Evolutionary conservation across 2,888 invertebrate genomes (phyloP).

Genomic region (Trachelus troglodyta): DNA sequence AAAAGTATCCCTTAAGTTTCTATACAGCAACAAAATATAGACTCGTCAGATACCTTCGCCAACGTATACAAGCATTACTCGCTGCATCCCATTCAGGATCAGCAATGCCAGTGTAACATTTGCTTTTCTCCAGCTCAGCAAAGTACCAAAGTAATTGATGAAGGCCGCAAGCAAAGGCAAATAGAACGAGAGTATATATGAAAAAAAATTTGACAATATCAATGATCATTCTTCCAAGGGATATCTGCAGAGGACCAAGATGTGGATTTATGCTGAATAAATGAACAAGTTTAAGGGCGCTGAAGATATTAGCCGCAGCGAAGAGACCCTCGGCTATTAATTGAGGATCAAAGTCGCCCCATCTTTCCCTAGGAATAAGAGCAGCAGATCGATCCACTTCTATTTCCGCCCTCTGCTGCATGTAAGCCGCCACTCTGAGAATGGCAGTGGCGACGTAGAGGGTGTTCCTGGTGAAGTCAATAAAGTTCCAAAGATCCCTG

Average conservation of each 20-base stretch:
- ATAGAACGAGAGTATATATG: constrained; percentile 87
- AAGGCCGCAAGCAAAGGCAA: constrained; percentile 92
- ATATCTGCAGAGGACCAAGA: constrained; percentile 91
- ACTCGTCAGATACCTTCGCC: constrained; percentile 76
- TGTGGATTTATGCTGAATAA: constrained; percentile 94
- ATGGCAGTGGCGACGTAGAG: constrained; percentile 82
- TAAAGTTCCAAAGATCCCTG: constrained; percentile 96
- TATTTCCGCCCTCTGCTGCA: constrained; percentile 81
- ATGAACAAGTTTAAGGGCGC: constrained; percentile 91
- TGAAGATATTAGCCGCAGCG: constrained; percentile 95
- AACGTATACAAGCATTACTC: constrained; percentile 84
- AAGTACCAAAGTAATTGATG: constrained; percentile 96
- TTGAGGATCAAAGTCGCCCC: constrained; percentile 95
- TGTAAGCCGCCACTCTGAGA: constrained; percentile 77
- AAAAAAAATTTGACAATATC: constrained; percentile 95
- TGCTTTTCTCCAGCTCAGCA: constrained; percentile 84
- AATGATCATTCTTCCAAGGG: constrained; percentile 88
- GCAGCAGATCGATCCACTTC: constrained; percentile 75
- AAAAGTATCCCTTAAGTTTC: neutral
- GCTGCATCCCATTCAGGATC: constrained; percentile 83
- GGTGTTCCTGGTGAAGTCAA: constrained; percentile 92
- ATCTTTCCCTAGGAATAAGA: constrained; percentile 83
- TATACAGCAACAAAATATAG: neutral
- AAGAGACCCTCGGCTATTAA: constrained; percentile 93
- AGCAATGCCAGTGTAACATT: constrained; percentile 79